Evolutionary conservation across 2,888 invertebrate genomes (phyloP), one percentile per base, ranked within the genome.

Genomic region (Melanostoma scalare): DNA sequence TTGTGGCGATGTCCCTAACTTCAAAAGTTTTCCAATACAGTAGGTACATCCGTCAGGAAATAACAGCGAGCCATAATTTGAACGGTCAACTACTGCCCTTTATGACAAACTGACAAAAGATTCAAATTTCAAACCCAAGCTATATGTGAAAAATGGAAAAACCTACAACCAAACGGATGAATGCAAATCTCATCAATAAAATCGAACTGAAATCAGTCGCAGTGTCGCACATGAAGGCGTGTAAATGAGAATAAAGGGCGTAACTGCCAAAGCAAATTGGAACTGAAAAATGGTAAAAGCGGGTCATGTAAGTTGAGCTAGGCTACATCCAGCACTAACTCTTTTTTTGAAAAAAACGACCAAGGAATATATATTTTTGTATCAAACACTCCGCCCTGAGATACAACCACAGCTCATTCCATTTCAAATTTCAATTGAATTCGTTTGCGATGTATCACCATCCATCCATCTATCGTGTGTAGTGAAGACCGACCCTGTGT

Each of bases 361-460:
- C 60, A 38, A 35, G 8, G 10, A 35, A 20, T 44, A 44, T 20
- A 20, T 20, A 20, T 20, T 20, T 44, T 20, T 58, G 56, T 60
- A 52, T 71, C 42, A 36, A 60, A 52, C 9, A 42, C 8, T 35
- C 6, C 6, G 35, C 40, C 33, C 52, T 36, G 20, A 44, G 6
- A 20, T 42, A 50, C 76, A 20, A 53, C 36, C 42, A 42, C 53
- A 60, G 33, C 33, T 56, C 35, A 56, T 52, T 67, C 52, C 5
- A 48, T 60, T 71, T 76, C 65, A 48, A 65, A 36, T 71, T 76
- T 31, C 44, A 81, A 81, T 76, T 71, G 80, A 81, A 76, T 81
- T 81, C 71, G 60, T 76, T 71, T 67, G 65, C 58, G 53, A 76
- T 60, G 48, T 30, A 71, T 55, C 58, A 30, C 36, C 48, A 63